phyloP scores from a whole-genome alignment of 2,797 vertebrate species.

The Esox lucius region DNA sequence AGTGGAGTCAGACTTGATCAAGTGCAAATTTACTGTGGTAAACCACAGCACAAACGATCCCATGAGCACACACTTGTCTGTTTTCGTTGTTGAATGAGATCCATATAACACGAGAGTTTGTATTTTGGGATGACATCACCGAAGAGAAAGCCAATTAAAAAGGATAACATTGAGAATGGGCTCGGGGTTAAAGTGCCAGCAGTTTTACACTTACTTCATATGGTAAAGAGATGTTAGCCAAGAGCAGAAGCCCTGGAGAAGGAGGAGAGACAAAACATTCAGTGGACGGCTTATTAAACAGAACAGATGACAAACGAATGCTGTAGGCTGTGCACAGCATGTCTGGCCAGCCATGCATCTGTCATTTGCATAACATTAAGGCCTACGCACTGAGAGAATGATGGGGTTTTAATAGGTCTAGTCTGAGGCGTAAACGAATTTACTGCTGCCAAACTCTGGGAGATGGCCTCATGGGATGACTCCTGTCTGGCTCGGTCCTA shows the following conservation, averaged over 20 bases:
- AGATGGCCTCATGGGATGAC: slow-evolving; percentile 51
- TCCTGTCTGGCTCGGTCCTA: slow-evolving; percentile 48
- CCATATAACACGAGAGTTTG: slow-evolving; percentile 57
- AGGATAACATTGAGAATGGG: slow-evolving; percentile 15
- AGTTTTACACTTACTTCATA: slow-evolving; percentile 90
- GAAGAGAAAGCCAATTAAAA: slow-evolving; percentile 50
- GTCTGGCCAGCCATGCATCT: slow-evolving; percentile 57
- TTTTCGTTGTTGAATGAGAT: slow-evolving; percentile 73
- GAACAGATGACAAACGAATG: slow-evolving; percentile 49
- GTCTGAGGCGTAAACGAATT: slow-evolving; percentile 59
- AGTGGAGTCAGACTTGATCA: slow-evolving; percentile 54
- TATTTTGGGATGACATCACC: slow-evolving; percentile 64
- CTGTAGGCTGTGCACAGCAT: slow-evolving; percentile 32
- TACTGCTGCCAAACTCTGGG: slow-evolving; percentile 58
- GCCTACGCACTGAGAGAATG: slow-evolving; percentile 38
- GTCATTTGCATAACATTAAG: slow-evolving; percentile 57
- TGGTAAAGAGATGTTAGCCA: slow-evolving; percentile 93
- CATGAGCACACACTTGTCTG: slow-evolving; percentile 63
- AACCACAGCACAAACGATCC: slow-evolving; percentile 61
- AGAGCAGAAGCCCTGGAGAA: slow-evolving; percentile 91
- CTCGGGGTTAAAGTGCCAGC: slow-evolving; percentile 39
- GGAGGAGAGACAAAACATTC: slow-evolving; percentile 52
- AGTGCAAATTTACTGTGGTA: slow-evolving; percentile 60
- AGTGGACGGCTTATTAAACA: slow-evolving; percentile 46
- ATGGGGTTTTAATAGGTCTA: slow-evolving; percentile 68